Evolutionary conservation across 2,888 invertebrate genomes (phyloP).

Genomic region (Drosophila stalkeri): DNA sequence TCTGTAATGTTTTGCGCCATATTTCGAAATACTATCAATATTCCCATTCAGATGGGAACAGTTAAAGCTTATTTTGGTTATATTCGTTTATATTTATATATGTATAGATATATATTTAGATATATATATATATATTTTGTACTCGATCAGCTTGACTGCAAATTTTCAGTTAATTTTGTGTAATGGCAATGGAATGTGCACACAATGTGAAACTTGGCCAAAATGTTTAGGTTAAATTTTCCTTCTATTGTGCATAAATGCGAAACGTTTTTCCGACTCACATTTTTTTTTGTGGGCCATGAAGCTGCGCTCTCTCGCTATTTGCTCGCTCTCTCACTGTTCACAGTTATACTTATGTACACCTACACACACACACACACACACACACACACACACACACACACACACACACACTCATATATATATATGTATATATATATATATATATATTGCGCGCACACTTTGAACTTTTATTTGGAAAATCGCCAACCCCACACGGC

Average conservation of each 20-base stretch:
- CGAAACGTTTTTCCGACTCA: slow-evolving; percentile 31
- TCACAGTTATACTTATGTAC: too few relatives aligned
- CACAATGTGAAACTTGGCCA: slow-evolving; percentile 51
- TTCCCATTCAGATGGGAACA: too few relatives aligned
- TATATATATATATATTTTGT: neutral
- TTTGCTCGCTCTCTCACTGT: neutral
- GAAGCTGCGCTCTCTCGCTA: slow-evolving; percentile 64
- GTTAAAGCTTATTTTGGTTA: neutral
- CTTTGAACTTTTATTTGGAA: slow-evolving; percentile 72
- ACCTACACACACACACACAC: too few relatives aligned
- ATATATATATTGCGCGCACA: neutral
- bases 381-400: too few relatives aligned
- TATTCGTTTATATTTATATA: neutral
- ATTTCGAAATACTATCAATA: neutral
- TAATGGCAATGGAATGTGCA: slow-evolving; percentile 54
- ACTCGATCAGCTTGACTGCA: slow-evolving; percentile 13
- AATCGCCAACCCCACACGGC: slow-evolving; percentile 73
- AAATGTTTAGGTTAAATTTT: slow-evolving; percentile 52
- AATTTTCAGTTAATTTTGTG: slow-evolving; percentile 20
- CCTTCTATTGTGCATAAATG: slow-evolving; percentile 32
- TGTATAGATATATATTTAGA: neutral
- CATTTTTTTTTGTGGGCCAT: slow-evolving; percentile 38
- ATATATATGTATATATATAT: slow-evolving; percentile 12
- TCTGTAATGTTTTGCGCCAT: neutral
- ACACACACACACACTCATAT: slow-evolving; percentile 5